These are phyloP conservation scores for Ennomos fuscantarius DNA, from an alignment of 2,888 invertebrate genomes.

Conservation along the genomic window DNA sequence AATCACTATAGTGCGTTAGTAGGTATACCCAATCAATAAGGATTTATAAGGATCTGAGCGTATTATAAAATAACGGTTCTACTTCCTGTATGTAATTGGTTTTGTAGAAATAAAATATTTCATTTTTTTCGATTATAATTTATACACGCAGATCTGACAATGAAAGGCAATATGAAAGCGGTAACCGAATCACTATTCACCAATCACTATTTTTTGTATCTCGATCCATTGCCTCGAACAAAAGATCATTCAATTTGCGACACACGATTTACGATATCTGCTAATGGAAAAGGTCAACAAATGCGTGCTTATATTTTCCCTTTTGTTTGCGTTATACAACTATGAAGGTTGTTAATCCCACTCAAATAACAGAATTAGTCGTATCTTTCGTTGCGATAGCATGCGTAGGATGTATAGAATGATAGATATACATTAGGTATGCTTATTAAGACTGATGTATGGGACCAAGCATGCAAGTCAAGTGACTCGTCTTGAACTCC, in stretches of 20 bases:
- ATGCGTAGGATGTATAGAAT: constrained; percentile 19
- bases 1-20: too few species aligned
- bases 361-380: constrained; percentile 9
- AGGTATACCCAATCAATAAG: too few species aligned
- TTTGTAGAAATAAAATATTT: too few species aligned
- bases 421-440: background rate
- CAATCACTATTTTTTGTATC: constrained; percentile 4
- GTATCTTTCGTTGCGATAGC: constrained; percentile 16
- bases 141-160: background rate
- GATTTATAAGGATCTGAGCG: too few species aligned
- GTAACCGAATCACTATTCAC: constrained; percentile 4
- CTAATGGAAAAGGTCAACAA: constrained; percentile 38
- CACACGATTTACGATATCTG: constrained; percentile 5
- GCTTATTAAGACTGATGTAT: constrained; percentile 5
- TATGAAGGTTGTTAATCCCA: constrained; percentile 35
- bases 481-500: constrained; percentile 34
- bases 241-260: constrained; percentile 24
- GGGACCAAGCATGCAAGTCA: constrained; percentile 27
- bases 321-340: constrained; percentile 44
- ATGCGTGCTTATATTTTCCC: constrained; percentile 45
- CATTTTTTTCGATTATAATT: background rate
- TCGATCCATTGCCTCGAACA: constrained; percentile 9
- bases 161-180: background rate
- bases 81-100: too few species aligned
- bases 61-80: too few species aligned